Base-by-base conservation (phyloP, 2,888 invertebrate species). In the Apoda limacodes region DNA sequence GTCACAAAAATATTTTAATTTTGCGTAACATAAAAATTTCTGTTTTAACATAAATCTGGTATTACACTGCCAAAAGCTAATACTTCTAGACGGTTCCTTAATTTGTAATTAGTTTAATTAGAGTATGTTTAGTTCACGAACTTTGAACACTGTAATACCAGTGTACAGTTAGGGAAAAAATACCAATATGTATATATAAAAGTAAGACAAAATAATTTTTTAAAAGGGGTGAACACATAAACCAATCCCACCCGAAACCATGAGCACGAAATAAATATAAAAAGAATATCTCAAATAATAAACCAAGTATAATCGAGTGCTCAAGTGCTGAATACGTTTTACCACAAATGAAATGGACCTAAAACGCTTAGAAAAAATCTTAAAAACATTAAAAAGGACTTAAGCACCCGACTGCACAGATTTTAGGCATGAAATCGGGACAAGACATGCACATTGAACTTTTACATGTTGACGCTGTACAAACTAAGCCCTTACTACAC, bases 181-280 rank as follows among this genome's bases (percentile, higher is more conserved):
- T 21, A 23, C 32, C n/a, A 17, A 6, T 17, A 17, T 17, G 17
- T 17, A 27, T 27, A 34, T 31, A 22, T 35, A 32, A 45, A 29
- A 6, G 21, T 25, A 22, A 37, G 26, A 39, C 34, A 43, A 31
- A 37, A 35, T 34, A 28, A 40, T 28, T 29, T 37, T 39, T 39
- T 34, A 35, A 35, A 37, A 42, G 34, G 43, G 37, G 42, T 46
- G 41, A 45, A 50, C 57, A 67, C 56, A 58, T 57, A 64, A 64
- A 69, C 76, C 72, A 72, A 59, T 59, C 67, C 76, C 72, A 74
- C 65, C 74, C 70, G 59, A 60, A 71, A 75, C 74, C 75, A 65
- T 55, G 49, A 48, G 57, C 60, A 71, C 64, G 64, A 58, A 64
- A 60, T 45, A 48, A 39, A 21, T 37, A 39, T 38, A 45, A 46